phyloP scores from a whole-genome alignment of 2,888 invertebrate genomes.

The Dynastes maya region DNA sequence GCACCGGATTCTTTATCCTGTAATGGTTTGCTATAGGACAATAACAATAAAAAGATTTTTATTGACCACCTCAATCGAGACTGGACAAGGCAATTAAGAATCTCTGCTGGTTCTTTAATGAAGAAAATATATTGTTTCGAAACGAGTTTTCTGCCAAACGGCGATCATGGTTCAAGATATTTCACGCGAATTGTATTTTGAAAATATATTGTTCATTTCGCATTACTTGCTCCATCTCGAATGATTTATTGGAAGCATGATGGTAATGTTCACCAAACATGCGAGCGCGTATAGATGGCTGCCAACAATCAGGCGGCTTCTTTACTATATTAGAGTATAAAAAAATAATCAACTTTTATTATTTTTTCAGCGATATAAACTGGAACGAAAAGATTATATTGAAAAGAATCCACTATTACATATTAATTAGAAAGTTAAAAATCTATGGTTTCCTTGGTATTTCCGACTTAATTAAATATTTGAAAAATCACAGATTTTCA shows the following conservation, averaged over 20 bases:
- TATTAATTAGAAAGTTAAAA: too few relatives aligned
- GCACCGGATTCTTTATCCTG: not conserved
- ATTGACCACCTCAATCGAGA: conserved; percentile 35
- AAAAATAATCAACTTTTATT: too few relatives aligned
- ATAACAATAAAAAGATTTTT: conserved; percentile 43
- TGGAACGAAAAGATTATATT: too few relatives aligned
- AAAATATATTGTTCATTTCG: conserved; percentile 17
- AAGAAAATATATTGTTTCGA: conserved; percentile 40
- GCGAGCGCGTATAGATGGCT: conserved; percentile 22
- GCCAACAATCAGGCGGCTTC: conserved; percentile 27
- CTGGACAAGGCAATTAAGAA: conserved; percentile 40
- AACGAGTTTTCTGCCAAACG: conserved; percentile 41
- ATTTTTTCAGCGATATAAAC: too few relatives aligned
- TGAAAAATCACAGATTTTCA: too few relatives aligned
- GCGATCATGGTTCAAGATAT: conserved; percentile 24
- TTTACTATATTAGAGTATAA: not conserved
- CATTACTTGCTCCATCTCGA: conserved; percentile 37
- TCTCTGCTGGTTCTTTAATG: conserved; percentile 44
- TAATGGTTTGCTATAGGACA: conserved; percentile 1
- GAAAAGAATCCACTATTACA: too few relatives aligned
- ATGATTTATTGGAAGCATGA: conserved; percentile 30
- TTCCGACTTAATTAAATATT: too few relatives aligned
- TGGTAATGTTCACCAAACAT: conserved; percentile 40
- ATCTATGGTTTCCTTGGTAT: too few relatives aligned
- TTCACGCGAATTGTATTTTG: conserved; percentile 35